Evolutionary conservation across 23 tunicate genomes (phyloP), one percentile per base, ranked within the genome.

Genomic region (Styela clava): DNA sequence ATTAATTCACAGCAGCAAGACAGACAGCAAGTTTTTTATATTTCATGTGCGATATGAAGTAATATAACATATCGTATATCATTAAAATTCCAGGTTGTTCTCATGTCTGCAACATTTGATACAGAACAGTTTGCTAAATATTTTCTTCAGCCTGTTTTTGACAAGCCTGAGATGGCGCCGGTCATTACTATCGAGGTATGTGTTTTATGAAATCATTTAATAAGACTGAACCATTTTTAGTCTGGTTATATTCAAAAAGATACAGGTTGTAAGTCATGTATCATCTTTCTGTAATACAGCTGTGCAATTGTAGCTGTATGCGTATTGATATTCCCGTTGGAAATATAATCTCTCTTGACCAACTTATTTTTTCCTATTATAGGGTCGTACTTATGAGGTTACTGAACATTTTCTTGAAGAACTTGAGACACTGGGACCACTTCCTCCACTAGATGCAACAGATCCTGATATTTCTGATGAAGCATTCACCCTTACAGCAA

Each of bases 31-130:
- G 64, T 61, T 21, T n/a, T n/a, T n/a, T 61, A 21, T 22, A 61
- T 61, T 61, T 22, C 64, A 56, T 56, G 18, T 56, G 18, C 19
- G 63, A 56, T 56, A 18, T 56, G 63, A 56, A 56, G 20, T 20
- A 18, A n/a, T n/a, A n/a, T n/a, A n/a, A n/a, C n/a, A n/a, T n/a
- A n/a, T n/a, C n/a, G n/a, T n/a, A n/a, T n/a, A n/a, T n/a, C n/a
- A n/a, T n/a, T n/a, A n/a, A n/a, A n/a, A n/a, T 44, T 44, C 56
- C 56, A 74, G 81, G 88, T 95, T n/a, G 79, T 95, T 67, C 82
- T 95, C 21, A 95, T 95, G 99, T 95, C 99, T 16, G 99, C 99
- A 32, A 95, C 99, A 3, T 33, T 90, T 28, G 85, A 89, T 26
- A 79, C 83, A 29, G 33, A 62, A 3, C 69, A 78, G 24, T 86